Evolutionary conservation across 2,113 vertebrate species (phyloP).

Genomic region (Oncorhynchus tshawytscha): DNA sequence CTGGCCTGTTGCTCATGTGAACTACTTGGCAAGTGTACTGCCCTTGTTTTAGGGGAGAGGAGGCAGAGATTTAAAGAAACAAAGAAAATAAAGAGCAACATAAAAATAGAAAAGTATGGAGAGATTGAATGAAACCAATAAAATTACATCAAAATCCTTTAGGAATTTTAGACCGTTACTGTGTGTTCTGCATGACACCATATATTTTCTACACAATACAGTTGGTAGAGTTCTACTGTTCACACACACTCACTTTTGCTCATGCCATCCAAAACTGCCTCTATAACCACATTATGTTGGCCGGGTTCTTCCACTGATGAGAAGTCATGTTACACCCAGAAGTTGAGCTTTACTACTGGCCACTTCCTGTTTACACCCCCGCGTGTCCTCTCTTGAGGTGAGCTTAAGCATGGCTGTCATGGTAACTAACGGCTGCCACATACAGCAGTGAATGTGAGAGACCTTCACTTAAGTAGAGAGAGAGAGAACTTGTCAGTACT

Average conservation of each 20-base stretch:
- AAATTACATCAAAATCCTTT: too few species aligned
- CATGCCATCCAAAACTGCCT: not conserved
- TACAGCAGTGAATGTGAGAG: too few species aligned
- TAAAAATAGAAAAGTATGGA: not conserved
- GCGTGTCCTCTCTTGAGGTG: too few species aligned
- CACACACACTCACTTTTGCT: too few species aligned
- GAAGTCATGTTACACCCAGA: not conserved
- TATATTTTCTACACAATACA: not conserved
- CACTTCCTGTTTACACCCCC: too few species aligned
- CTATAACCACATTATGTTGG: not conserved
- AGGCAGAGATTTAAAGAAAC: not conserved
- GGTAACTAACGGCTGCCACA: too few species aligned
- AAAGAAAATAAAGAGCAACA: constrained; percentile 8
- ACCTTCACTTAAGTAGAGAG: not conserved
- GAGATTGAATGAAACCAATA: not conserved
- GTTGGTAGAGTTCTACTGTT: too few species aligned
- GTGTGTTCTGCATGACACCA: too few species aligned
- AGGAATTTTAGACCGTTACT: too few species aligned
- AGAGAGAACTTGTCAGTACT: too few species aligned
- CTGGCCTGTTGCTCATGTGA: constrained; percentile 40
- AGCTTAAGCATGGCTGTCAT: too few species aligned
- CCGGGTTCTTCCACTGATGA: not conserved
- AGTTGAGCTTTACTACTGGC: not conserved
- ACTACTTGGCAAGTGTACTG: constrained; percentile 34
- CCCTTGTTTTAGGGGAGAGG: constrained; percentile 18